Evolutionary conservation across 2,888 invertebrate species (phyloP), one percentile per base, ranked within the genome.

Genomic region (Volucella bombylans): DNA sequence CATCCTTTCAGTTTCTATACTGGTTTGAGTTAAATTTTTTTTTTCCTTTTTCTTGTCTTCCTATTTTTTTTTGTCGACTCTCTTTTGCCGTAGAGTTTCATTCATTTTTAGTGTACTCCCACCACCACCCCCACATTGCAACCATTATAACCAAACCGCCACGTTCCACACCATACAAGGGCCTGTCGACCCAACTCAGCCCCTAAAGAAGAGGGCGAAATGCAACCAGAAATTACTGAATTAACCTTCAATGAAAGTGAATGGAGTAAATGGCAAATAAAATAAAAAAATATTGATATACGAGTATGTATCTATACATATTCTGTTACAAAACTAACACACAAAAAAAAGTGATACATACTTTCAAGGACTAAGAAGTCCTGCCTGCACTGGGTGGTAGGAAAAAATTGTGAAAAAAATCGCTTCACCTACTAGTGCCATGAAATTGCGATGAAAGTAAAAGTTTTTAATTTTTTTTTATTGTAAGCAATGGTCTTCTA

Each of bases 181-280:
- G 47, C 11, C 38, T 31, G 15, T 31, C 9, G 41, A 9, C 10
- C 14, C 14, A 15, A 10, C n/a, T 38, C 47, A 6, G 23, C 50
- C 62, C 68, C 64, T 50, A 69, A 55, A 67, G 47, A 39, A 45
- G 47, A 59, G 62, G 65, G 43, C 39, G 50, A 81, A 85, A 61
- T 85, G 81, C 85, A 85, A 85, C 81, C 85, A 85, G 85, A 85
- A 85, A 85, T 85, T 85, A 85, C 85, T 81, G 81, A 85, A 85
- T 85, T 85, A 85, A 85, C 85, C 85, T 85, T 85, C 85, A 81
- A 81, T 81, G 81, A 85, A 85, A 85, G 85, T 41, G 85, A 85
- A 81, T 81, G 81, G 76, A 72, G 59, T 67, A 79, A 69, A 74
- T 50, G 64, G n/a, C 73, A 79, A 79, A 64, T 69, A 79, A 83